These are phyloP conservation scores for Dorcus hopei DNA, from an alignment of 2,888 invertebrate genomes.

Conservation along the genomic window DNA sequence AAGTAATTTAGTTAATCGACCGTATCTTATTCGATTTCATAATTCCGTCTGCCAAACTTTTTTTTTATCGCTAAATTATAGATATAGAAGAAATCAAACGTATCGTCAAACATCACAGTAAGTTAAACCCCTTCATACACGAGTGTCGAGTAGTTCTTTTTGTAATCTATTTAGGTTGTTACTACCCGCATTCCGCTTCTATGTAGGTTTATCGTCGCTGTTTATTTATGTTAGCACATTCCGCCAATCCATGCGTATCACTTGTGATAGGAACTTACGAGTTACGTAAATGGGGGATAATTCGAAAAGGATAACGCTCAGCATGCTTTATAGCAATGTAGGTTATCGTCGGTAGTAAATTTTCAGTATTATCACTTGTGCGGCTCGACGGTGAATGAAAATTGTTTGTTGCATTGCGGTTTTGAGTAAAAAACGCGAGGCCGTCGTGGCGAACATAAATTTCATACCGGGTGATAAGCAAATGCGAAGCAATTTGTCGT, in stretches of 20 bases:
- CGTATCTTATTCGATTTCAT: background rate
- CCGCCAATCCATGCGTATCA: constrained; percentile 1
- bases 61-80: background rate
- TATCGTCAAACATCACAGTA: no score
- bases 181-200: background rate
- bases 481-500: no score
- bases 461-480: no score
- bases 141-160: no score
- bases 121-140: no score
- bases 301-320: background rate
- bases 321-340: no score
- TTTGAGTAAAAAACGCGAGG: no score
- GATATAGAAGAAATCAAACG: background rate
- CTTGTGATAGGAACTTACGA: background rate
- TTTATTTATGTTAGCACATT: constrained; percentile 1
- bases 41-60: background rate
- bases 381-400: no score
- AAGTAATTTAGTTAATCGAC: constrained; percentile 1
- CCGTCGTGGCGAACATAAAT: no score
- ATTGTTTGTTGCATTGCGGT: no score
- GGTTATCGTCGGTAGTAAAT: no score
- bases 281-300: background rate
- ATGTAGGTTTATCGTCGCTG: constrained; percentile 2
- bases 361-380: no score
- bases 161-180: background rate